Conservation (phyloP, 2,888 invertebrate species). For the Macrophya annulata region DNA sequence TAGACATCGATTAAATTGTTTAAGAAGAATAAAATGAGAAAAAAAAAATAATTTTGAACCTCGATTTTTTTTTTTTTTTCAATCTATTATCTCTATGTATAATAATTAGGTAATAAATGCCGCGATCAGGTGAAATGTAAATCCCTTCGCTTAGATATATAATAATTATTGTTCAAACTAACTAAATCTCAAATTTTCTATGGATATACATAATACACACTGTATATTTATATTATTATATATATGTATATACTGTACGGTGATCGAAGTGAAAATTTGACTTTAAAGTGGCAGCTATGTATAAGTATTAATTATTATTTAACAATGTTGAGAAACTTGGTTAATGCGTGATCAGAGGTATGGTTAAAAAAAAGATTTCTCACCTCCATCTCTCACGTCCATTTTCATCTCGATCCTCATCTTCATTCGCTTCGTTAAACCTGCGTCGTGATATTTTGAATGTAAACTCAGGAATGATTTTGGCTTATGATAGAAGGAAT, state of each 20-base stretch:
- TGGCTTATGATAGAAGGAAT: conserved; percentile 68
- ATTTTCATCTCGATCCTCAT: neutral
- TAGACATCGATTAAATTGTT: conserved; percentile 11
- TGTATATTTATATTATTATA: neutral
- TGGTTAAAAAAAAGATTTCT: neutral
- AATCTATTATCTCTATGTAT: neutral
- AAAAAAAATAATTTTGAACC: neutral
- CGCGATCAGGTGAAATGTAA: neutral
- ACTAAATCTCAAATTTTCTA: neutral
- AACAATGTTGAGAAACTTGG: conserved; percentile 11
- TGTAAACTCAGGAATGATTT: conserved; percentile 69
- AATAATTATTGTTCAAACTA: neutral
- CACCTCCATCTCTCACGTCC: neutral
- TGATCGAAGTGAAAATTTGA: neutral
- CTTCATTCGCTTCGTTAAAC: neutral
- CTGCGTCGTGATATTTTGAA: neutral
- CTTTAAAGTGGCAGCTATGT: neutral
- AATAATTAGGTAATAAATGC: conserved; percentile 8
- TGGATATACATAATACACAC: neutral
- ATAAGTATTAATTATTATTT: neutral
- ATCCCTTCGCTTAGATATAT: neutral
- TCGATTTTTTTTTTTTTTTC: neutral
- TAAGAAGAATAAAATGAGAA: neutral
- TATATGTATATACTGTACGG: conserved; percentile 4
- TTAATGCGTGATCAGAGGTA: conserved; percentile 7